Conservation (phyloP, 2,888 invertebrate genomes). For the Luperina testacea region DNA sequence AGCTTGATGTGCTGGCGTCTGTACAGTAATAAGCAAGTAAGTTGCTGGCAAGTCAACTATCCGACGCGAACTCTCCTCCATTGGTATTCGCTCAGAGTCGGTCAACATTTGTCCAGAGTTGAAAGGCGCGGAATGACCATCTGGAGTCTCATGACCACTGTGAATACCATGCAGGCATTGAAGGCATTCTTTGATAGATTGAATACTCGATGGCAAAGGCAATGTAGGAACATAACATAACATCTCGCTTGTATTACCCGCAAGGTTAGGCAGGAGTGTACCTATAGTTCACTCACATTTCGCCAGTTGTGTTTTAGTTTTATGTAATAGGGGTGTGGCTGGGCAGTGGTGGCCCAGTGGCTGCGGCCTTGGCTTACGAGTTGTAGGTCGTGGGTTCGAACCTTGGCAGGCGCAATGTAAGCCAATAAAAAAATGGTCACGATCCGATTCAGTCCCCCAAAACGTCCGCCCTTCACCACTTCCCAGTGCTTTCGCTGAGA, state of each 20-base stretch:
- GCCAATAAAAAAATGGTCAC: no score
- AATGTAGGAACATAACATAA: neutral
- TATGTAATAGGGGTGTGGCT: neutral
- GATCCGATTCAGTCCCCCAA: no score
- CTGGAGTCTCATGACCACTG: slow-evolving; percentile 68
- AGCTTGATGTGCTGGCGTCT: no score
- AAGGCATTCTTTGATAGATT: slow-evolving; percentile 38
- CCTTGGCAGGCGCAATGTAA: no score
- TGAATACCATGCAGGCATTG: slow-evolving; percentile 45
- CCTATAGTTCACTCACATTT: no score
- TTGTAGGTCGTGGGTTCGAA: no score
- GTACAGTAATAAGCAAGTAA: neutral
- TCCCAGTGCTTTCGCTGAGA: neutral
- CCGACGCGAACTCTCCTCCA: slow-evolving; percentile 67
- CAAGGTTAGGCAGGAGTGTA: no score
- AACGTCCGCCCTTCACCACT: neutral
- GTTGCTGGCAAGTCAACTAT: slow-evolving; percentile 48
- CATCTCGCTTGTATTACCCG: no score
- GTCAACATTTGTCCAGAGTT: slow-evolving; percentile 83
- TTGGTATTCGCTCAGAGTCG: slow-evolving; percentile 78
- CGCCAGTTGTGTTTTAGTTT: no score
- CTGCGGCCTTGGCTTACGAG: no score
- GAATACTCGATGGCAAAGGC: slow-evolving; percentile 28
- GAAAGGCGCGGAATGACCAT: slow-evolving; percentile 81
- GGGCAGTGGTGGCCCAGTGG: no score